A percentile compares a stretch with the other conserved stretches of the same genome.
These are phyloP conservation scores for Ditula angustiorana DNA, from an alignment of 2,888 invertebrate genomes.

Conservation along the genomic window DNA sequence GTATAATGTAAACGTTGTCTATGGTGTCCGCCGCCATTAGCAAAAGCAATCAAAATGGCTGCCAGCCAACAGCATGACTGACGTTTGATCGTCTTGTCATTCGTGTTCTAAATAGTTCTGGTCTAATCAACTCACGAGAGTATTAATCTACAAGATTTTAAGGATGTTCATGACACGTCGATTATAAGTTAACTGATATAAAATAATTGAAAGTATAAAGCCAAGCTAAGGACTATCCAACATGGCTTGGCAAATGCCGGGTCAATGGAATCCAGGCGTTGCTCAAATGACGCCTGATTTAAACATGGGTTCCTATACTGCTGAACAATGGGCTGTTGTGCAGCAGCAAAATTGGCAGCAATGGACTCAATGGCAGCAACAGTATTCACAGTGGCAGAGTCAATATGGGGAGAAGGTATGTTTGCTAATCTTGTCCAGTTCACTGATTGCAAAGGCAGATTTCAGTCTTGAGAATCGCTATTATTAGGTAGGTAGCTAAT, in stretches of 20 bases:
- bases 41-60: conserved; percentile 52
- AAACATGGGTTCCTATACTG: conserved; percentile 79
- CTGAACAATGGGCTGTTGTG: conserved; percentile 89
- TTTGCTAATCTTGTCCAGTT: neutral
- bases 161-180: neutral
- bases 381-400: conserved; percentile 91
- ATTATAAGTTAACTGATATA: neutral
- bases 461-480: too few relatives aligned
- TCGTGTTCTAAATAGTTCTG: neutral
- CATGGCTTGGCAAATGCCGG: conserved; percentile 78
- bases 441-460: neutral
- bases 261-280: conserved; percentile 67
- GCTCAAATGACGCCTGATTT: conserved; percentile 56
- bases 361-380: conserved; percentile 92
- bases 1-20: too few relatives aligned
- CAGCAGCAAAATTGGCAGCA: conserved; percentile 91
- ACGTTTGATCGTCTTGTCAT: conserved; percentile 16
- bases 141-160: too few relatives aligned
- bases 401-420: conserved; percentile 91
- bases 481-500: too few relatives aligned
- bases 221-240: conserved; percentile 22
- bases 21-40: conserved; percentile 38
- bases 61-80: conserved; percentile 28
- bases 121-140: neutral
- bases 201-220: conserved; percentile 1